Evolutionary conservation across 2,888 invertebrate genomes (phyloP), one percentile per base, ranked within the genome.

Genomic region (Unio pictorum): DNA sequence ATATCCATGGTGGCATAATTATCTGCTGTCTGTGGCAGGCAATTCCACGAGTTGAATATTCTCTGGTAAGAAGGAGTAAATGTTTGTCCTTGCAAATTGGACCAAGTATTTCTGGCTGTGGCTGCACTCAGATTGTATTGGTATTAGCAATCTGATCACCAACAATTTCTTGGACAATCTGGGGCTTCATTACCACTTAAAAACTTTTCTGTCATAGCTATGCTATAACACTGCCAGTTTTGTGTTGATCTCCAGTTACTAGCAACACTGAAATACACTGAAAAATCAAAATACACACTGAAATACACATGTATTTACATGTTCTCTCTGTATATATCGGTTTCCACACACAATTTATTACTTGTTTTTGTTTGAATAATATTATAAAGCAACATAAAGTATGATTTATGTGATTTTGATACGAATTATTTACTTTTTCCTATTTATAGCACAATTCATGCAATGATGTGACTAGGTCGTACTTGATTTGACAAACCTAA

Each of bases 1-100:
- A 66, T 64, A 67, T 66, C 66, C 4, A 66, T 30, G 57, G 70
- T 70, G 11, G 62, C 8, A 54, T 66, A 66, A 62, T 62, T 64
- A 45, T 66, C 58, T 20, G 66, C 66, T 66, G 69, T 30, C 67
- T 26, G 57, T 55, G 55, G 55, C 55, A 54, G 61, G 55, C 54
- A 23, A 56, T 55, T 60, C 28, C 57, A 61, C 23, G n/a, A 71
- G 59, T 15, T 61, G 23, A 64, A 71, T 64, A 61, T 61, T 65
- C 58, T 71, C 67, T 34, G 64, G 64, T 28, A 65, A 20, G 54
- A 64, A 56, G 61, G 61, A 23, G 64, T 64, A 64, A n/a, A 55
- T 23, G 26, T 23, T 17, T 17, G 64, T 55, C 56, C 57, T 64
- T 23, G 26, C 64, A 56, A 54, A 64, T 6, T 57, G 64, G n/a